These are phyloP conservation scores for Tolypeutes matacus DNA, from an alignment of 2,797 vertebrate genomes.

Conservation along the genomic window DNA sequence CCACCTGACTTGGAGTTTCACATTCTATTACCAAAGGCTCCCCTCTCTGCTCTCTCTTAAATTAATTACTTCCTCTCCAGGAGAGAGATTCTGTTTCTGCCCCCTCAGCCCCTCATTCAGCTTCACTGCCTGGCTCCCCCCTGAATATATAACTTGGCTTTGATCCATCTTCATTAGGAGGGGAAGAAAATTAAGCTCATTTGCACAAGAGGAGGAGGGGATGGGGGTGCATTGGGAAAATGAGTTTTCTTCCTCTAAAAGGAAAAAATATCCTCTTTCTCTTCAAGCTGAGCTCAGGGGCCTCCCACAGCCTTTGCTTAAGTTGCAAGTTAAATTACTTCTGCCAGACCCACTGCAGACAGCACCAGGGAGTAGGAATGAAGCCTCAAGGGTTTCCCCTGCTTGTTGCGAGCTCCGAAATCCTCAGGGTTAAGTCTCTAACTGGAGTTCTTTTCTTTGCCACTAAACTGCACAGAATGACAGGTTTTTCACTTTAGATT, in stretches of 20 bases:
- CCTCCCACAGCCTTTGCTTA: slow-evolving; percentile 75
- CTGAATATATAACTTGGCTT: slow-evolving; percentile 75
- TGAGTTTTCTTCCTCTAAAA: slow-evolving; percentile 73
- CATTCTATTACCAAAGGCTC: slow-evolving; percentile 66
- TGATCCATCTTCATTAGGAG: slow-evolving; percentile 80
- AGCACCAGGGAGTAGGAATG: background rate
- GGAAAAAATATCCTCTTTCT: slow-evolving; percentile 72
- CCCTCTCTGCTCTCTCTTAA: slow-evolving; percentile 63
- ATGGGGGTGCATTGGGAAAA: slow-evolving; percentile 58
- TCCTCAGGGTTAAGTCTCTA: background rate
- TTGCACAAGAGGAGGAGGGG: slow-evolving; percentile 51
- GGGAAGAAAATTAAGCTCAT: slow-evolving; percentile 80
- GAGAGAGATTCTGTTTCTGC: slow-evolving; percentile 61
- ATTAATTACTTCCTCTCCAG: slow-evolving; percentile 82
- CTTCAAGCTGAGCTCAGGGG: slow-evolving; percentile 66
- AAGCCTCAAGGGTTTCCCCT: slow-evolving; percentile 4
- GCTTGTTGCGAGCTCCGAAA: background rate
- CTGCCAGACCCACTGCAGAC: background rate
- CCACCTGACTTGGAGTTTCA: slow-evolving; percentile 26
- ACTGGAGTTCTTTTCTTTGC: background rate
- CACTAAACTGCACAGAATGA: background rate
- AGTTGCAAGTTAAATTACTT: slow-evolving; percentile 72
- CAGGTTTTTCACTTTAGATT: background rate
- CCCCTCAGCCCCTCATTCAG: slow-evolving; percentile 60
- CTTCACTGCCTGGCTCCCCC: slow-evolving; percentile 64